Conservation (phyloP, 2,113 vertebrate species). For the Coreoperca whiteheadi region DNA sequence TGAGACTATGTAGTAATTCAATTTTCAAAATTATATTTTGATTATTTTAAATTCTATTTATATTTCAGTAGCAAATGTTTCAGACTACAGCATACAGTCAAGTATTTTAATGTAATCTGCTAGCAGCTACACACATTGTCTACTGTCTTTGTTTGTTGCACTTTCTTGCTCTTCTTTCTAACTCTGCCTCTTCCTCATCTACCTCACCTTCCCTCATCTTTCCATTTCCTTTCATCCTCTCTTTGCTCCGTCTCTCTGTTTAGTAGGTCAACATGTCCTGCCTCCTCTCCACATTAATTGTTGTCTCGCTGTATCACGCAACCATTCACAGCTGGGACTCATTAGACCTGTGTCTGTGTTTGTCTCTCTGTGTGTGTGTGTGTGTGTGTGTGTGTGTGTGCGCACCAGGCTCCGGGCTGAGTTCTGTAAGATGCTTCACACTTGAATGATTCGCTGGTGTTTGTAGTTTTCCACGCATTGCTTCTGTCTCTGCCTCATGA, state of each 20-base stretch:
- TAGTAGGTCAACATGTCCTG: conserved; percentile 74
- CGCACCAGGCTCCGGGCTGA: conserved; percentile 50
- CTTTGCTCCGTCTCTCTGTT: conserved; percentile 39
- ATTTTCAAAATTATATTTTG: not conserved
- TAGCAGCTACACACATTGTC: not conserved
- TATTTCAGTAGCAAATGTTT: conserved; percentile 4
- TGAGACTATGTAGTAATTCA: not conserved
- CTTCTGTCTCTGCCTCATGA: conserved; percentile 53
- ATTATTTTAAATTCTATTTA: no score
- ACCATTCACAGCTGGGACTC: conserved; percentile 73
- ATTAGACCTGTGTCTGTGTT: conserved; percentile 70
- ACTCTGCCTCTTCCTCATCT: conserved; percentile 1
- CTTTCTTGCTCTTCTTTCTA: not conserved
- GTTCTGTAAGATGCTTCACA: conserved; percentile 64
- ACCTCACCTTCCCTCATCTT: conserved; percentile 38
- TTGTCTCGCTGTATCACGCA: conserved; percentile 78
- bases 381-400: conserved; percentile 32
- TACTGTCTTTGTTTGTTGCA: not conserved
- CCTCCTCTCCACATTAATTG: conserved; percentile 75
- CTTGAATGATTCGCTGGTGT: conserved; percentile 55
- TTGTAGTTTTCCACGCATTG: conserved; percentile 68
- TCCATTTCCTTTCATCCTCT: conserved; percentile 6
- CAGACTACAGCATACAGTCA: not conserved
- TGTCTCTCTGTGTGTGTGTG: conserved; percentile 48
- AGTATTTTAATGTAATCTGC: conserved; percentile 1